Evolutionary conservation across 2,113 vertebrate species (phyloP), one percentile per base, ranked within the genome.

Genomic region (Crotalus viridis): DNA sequence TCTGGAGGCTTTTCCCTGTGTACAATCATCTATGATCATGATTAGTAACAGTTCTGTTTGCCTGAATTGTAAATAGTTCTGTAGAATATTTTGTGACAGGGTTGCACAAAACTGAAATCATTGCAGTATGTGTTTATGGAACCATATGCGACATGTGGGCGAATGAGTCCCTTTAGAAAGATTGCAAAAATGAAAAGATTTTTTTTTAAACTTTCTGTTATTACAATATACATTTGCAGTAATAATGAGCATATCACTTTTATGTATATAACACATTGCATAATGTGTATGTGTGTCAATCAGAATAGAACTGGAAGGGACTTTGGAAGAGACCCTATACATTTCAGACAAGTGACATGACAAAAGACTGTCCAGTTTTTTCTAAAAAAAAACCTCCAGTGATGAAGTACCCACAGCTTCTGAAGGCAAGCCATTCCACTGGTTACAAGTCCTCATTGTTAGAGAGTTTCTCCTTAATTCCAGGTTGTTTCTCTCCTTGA

Each of bases 1-100:
- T 0, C 10, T 90, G 0, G 19, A 0, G 1, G 0, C 13, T 1
- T 74, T 92, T 33, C 24, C 28, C 3, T 12, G 54, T 22, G 6
- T 89, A 22, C 46, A 10, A 17, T 48, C 46, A 24, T 15, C n/a
- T 19, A 43, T 90, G 10, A n/a, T 69, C 91, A 85, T 85, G 87
- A 13, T 64, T 87, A 81, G 33, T 33, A 52, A 51, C 64, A 81
- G 51, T 17, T n/a, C 4, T 91, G 69, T 52, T 90, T 85, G 9
- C 8, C 12, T 85, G 52, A 3, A 56, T 7, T 43, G 69, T 46
- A 48, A 24, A 55, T 91, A 55, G 81, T 56, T 85, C 55, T 85
- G 56, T 12, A 26, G 56, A 90, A 43, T 86, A 85, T 85, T 56
- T 85, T 85, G 21, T 26, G n/a, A 24, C 33, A 85, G 19, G 19